These are phyloP conservation scores for Andrena cerasifolii DNA, from an alignment of 1,140 invertebrate species.

Conservation along the genomic window DNA sequence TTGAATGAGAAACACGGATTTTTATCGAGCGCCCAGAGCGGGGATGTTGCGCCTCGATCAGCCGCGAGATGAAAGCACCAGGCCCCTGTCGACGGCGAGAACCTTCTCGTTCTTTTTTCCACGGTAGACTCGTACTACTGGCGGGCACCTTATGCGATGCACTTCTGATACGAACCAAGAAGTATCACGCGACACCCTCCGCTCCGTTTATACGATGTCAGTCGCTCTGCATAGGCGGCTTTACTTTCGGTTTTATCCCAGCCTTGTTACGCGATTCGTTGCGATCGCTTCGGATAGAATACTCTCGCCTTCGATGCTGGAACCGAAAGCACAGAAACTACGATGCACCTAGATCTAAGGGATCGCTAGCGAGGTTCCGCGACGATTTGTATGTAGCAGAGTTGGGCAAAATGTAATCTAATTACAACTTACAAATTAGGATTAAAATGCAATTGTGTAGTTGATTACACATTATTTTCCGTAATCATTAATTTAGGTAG, in stretches of 20 bases:
- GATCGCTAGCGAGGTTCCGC: too few relatives aligned
- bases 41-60: constrained; percentile 27
- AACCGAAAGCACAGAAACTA: too few relatives aligned
- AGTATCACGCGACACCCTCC: constrained; percentile 7
- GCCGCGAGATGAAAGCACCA: constrained; percentile 13
- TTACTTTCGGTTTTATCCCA: constrained; percentile 9
- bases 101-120: not conserved
- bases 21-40: constrained; percentile 16
- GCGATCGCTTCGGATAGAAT: not conserved
- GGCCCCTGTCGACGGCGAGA: not conserved
- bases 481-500: too few relatives aligned
- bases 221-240: not conserved
- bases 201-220: constrained; percentile 23
- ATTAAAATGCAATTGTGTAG: too few relatives aligned
- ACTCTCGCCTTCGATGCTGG: constrained; percentile 23
- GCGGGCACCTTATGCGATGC: not conserved
- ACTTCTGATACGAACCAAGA: not conserved
- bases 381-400: too few relatives aligned
- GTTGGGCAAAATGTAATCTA: too few relatives aligned
- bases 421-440: too few relatives aligned
- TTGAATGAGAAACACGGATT: constrained; percentile 50
- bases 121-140: too few relatives aligned
- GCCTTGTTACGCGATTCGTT: constrained; percentile 21
- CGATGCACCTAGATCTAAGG: too few relatives aligned
- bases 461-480: too few relatives aligned